Conservation (phyloP, 2,888 invertebrate species). For the Plebejus melissa region DNA sequence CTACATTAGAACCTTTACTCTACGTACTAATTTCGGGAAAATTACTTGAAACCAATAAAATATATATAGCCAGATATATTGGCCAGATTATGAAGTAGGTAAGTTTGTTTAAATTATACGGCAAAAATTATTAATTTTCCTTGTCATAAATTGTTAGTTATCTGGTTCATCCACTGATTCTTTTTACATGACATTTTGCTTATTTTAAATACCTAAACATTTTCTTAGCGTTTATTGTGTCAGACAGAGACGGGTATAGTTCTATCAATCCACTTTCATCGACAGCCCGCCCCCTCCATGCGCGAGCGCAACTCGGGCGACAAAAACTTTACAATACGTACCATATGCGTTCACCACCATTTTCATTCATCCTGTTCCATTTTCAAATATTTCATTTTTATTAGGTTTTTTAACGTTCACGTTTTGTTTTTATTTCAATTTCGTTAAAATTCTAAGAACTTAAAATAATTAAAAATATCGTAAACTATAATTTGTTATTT, state of each 20-base stretch:
- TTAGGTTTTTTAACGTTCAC: background rate
- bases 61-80: background rate
- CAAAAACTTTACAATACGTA: slow-evolving; percentile 47
- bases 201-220: background rate
- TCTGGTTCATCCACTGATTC: too few relatives aligned
- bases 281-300: slow-evolving; percentile 67
- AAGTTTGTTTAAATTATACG: too few relatives aligned
- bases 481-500: too few relatives aligned
- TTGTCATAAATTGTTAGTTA: too few relatives aligned
- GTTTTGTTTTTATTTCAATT: background rate
- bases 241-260: slow-evolving; percentile 61
- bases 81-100: too few relatives aligned
- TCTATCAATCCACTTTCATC: slow-evolving; percentile 50
- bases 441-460: background rate
- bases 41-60: too few relatives aligned
- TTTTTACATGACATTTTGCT: background rate
- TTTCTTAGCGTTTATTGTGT: slow-evolving; percentile 36
- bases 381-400: background rate
- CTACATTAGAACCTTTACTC: background rate
- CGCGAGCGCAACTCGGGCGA: slow-evolving; percentile 69
- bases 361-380: slow-evolving; percentile 1
- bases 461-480: too few relatives aligned
- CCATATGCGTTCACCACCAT: slow-evolving; percentile 27
- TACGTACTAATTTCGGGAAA: background rate
- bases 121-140: too few relatives aligned